Evolutionary conservation across 2,797 vertebrate species (phyloP).

Genomic region (Adelosebastes latens): DNA sequence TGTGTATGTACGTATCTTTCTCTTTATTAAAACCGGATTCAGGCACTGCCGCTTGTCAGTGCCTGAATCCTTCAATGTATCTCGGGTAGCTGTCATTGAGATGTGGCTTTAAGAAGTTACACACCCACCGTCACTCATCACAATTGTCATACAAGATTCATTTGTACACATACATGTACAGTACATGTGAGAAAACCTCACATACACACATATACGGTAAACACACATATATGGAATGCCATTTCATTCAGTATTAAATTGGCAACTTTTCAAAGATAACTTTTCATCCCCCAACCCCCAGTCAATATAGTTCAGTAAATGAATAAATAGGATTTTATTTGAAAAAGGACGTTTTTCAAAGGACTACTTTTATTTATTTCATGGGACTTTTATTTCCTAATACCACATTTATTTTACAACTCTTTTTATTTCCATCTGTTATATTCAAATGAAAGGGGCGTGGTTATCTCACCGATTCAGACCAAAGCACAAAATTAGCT

Average conservation of each 20-base stretch:
- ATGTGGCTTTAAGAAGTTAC: conserved; percentile 39
- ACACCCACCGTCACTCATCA: conserved; percentile 31
- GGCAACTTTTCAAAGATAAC: background rate
- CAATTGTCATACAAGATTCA: conserved; percentile 29
- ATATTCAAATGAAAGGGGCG: background rate
- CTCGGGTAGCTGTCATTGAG: conserved; percentile 53
- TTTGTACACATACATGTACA: conserved; percentile 11
- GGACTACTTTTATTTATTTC: background rate
- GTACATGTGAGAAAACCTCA: conserved; percentile 3
- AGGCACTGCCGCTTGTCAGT: conserved; percentile 41
- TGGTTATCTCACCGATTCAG: background rate
- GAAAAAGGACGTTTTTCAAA: background rate
- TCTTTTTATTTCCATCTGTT: background rate
- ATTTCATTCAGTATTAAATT: background rate
- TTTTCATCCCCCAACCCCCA: background rate
- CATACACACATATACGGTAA: background rate
- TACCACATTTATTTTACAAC: background rate
- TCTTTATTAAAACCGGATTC: conserved; percentile 69
- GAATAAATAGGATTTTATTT: background rate
- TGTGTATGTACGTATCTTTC: conserved; percentile 21
- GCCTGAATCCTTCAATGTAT: conserved; percentile 52
- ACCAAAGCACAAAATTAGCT: background rate
- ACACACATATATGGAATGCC: background rate
- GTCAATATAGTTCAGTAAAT: background rate
- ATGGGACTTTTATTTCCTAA: background rate